A percentile compares a stretch with the other conserved stretches of the same genome.
Conservation (phyloP, 1,140 invertebrate species). For the Heliconius melpomene region DNA sequence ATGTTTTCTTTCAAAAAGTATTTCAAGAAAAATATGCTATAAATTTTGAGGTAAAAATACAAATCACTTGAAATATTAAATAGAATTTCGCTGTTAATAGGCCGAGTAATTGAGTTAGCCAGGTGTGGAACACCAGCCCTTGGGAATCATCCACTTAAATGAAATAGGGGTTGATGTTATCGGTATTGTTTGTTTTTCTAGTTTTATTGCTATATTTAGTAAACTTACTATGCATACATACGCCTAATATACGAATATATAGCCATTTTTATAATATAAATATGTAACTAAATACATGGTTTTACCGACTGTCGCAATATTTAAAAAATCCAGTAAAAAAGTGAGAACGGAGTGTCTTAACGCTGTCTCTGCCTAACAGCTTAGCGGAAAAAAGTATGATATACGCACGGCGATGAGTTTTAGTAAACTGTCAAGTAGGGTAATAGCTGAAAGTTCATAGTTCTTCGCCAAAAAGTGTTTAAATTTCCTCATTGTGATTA, state of each 20-base stretch:
- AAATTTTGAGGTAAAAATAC: not conserved
- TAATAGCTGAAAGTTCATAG: no score
- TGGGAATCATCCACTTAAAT: conserved; percentile 3
- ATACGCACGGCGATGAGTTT: no score
- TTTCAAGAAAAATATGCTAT: not conserved
- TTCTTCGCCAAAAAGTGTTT: no score
- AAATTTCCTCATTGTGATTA: no score
- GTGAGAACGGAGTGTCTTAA: no score
- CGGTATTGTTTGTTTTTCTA: conserved; percentile 5
- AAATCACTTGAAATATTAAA: not conserved
- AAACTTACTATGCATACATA: not conserved
- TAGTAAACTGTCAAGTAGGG: no score
- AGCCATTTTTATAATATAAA: no score
- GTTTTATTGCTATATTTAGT: not conserved
- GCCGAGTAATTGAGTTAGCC: conserved; percentile 21
- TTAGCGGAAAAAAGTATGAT: no score
- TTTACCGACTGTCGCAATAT: no score
- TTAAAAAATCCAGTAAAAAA: no score
- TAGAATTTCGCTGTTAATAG: conserved; percentile 1
- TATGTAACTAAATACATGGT: no score
- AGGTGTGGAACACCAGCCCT: conserved; percentile 14
- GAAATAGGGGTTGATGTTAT: conserved; percentile 3
- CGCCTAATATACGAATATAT: not conserved
- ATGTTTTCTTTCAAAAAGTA: not conserved
- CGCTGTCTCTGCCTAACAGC: no score